Evolutionary conservation across 2,888 invertebrate genomes (phyloP).

Genomic region (Lysandra coridon): DNA sequence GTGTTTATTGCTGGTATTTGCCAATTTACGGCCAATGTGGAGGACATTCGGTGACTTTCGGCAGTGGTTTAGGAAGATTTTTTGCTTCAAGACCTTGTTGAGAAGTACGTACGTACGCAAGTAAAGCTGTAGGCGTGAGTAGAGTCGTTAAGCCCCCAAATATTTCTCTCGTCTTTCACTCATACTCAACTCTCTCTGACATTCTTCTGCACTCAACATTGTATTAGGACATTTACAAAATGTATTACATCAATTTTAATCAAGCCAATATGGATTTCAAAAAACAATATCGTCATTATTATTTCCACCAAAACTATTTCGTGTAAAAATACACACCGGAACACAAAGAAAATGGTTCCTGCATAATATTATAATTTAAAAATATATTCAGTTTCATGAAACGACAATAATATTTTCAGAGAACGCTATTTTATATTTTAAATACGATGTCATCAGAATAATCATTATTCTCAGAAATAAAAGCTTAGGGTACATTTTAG

Average conservation of each 20-base stretch:
- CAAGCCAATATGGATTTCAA: not conserved
- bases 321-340: not conserved
- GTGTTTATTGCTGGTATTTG: conserved; percentile 17
- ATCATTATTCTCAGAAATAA: not conserved
- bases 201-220: too few relatives aligned
- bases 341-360: not conserved
- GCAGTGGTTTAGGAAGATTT: not conserved
- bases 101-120: not conserved
- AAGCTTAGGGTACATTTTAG: too few relatives aligned
- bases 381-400: not conserved
- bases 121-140: too few relatives aligned
- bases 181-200: too few relatives aligned
- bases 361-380: not conserved
- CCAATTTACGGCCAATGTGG: not conserved
- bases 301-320: not conserved
- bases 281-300: not conserved
- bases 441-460: not conserved
- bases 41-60: not conserved
- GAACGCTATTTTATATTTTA: not conserved
- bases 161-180: too few relatives aligned
- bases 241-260: not conserved
- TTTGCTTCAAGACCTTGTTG: not conserved
- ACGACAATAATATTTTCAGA: not conserved
- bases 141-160: too few relatives aligned
- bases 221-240: not conserved